A percentile compares a stretch with the other conserved stretches of the same genome.
Conservation (phyloP, 2,797 vertebrate genomes). For the Sebastes aleutianus region DNA sequence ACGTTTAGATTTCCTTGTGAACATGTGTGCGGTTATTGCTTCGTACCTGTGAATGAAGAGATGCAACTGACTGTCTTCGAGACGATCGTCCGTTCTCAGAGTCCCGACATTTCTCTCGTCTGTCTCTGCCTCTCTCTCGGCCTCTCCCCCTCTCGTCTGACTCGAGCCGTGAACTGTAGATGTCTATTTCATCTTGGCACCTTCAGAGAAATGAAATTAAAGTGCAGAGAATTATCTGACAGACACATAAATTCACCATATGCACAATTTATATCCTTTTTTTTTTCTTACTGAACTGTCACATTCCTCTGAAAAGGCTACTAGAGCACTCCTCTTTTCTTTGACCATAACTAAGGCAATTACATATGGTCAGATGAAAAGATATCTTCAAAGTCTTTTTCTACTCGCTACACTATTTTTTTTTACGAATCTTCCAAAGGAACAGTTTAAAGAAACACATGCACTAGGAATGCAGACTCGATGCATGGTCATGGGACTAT, state of each 20-base stretch:
- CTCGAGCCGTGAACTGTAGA: conserved; percentile 52
- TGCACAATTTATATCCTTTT: neutral
- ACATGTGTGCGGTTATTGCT: neutral
- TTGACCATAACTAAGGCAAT: neutral
- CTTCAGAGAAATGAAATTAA: conserved; percentile 45
- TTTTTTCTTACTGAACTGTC: neutral
- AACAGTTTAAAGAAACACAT: neutral
- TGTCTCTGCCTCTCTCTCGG: conserved; percentile 77
- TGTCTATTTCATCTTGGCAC: conserved; percentile 61
- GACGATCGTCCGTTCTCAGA: conserved; percentile 65
- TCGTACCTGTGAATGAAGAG: conserved; percentile 60
- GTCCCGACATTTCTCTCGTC: conserved; percentile 72
- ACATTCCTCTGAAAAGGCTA: neutral
- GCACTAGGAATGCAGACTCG: neutral
- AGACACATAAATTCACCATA: neutral
- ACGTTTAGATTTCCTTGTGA: neutral
- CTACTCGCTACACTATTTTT: neutral
- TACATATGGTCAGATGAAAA: neutral
- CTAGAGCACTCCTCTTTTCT: neutral
- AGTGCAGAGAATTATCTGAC: neutral
- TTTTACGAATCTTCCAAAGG: neutral
- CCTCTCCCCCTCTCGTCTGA: conserved; percentile 76
- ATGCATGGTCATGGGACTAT: neutral
- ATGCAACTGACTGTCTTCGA: conserved; percentile 63
- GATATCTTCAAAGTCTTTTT: neutral